Evolutionary conservation across 2,113 vertebrate genomes (phyloP).

Genomic region (Chascanopsetta lugubris): DNA sequence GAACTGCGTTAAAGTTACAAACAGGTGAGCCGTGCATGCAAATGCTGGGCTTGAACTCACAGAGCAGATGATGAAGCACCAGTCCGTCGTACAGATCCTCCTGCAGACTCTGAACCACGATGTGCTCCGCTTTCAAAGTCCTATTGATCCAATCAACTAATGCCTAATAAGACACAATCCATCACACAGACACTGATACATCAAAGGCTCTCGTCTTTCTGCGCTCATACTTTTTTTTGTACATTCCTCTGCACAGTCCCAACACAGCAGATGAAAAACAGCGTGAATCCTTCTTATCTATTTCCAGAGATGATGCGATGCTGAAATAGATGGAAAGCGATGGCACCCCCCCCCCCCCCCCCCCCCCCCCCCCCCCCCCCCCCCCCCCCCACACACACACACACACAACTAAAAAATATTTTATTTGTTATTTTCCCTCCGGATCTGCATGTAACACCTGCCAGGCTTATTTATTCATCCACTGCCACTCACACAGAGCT

Average conservation of each 20-base stretch:
- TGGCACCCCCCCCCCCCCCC: conserved; percentile 5
- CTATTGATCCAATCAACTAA: conserved; percentile 90
- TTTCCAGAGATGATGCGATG: conserved; percentile 12
- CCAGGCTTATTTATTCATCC: conserved; percentile 24
- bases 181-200: conserved; percentile 48
- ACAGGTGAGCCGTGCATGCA: not conserved
- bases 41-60: conserved; percentile 79
- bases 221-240: conserved; percentile 15
- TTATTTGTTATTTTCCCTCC: not conserved
- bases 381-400: too few species aligned
- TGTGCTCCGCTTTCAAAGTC: conserved; percentile 86
- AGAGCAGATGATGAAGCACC: conserved; percentile 91
- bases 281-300: conserved; percentile 2
- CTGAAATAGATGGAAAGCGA: conserved; percentile 1
- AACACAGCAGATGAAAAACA: conserved; percentile 21
- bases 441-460: not conserved
- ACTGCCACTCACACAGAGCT: conserved; percentile 8
- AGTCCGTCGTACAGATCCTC: conserved; percentile 94
- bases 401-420: conserved; percentile 3
- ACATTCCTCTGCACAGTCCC: too few species aligned
- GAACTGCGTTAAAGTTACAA: too few species aligned
- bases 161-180: conserved; percentile 74
- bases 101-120: conserved; percentile 89
- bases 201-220: conserved; percentile 37
- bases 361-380: not conserved